Base-by-base conservation (phyloP, 2,797 vertebrate genomes). In the Taenioides sp. region DNA sequence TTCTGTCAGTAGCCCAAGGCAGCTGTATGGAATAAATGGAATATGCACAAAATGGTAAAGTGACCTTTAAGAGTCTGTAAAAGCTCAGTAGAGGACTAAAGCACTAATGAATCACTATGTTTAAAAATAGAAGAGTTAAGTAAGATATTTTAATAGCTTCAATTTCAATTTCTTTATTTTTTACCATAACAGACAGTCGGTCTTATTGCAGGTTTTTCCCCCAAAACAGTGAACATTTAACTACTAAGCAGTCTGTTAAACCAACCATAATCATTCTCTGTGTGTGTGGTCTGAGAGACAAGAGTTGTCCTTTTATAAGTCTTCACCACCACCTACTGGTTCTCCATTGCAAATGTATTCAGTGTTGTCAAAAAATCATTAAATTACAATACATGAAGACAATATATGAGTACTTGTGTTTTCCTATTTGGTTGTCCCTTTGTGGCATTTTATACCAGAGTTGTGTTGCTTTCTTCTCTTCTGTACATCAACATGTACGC, bases 401-500 rank as follows among this genome's bases (percentile, higher is more conserved):
- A 63, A 65, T 66, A 28, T 17, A 22, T 52, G 18, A 66, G 22
- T 25, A 50, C 25, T 47, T 23, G 62, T 40, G n/a, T 43, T 43
- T 49, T 65, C 43, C 64, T 65, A 65, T 65, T 27, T 27, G 25
- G 22, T 50, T 27, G 18, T 28, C 2, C 18, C 52, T 27, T 54
- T 74, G 62, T 72, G 76, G 62, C 54, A 68, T 70, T 17, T 23
- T 25, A 7, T 64, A 5, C 43, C 3, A 58, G 37, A n/a, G 20
- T 62, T 63, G 77, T 86, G 2, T 60, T 74, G 78, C 17, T 1
- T 63, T 49, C 34, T 2, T 23, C 11, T 88, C 71, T 86, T 87
- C 91, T 89, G 84, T 93, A 94, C 85, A 94, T 87, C 28, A 94
- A 77, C 91, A 94, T 91, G 81, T 94, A 93, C 0, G 93, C 93